Evolutionary conservation across 2,797 vertebrate genomes (phyloP).

Genomic region (Lacerta bilineata): DNA sequence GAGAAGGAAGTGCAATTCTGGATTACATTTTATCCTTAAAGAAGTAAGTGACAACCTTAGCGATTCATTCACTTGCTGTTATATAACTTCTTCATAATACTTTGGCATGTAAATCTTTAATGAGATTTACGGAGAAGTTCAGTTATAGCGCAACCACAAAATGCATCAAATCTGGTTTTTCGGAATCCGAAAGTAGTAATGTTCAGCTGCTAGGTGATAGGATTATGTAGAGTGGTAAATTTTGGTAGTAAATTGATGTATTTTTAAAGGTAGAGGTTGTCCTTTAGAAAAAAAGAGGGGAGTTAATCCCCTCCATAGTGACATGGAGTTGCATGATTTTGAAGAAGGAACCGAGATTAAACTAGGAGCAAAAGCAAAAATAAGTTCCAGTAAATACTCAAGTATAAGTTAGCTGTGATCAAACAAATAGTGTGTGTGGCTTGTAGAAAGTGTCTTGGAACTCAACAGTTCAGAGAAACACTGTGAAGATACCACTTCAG

Average conservation of each 20-base stretch:
- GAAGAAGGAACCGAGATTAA: neutral
- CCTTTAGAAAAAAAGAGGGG: too few relatives aligned
- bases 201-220: neutral
- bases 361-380: neutral
- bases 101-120: slow-evolving; percentile 4
- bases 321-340: neutral
- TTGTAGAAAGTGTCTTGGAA: slow-evolving; percentile 29
- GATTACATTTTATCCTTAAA: slow-evolving; percentile 15
- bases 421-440: slow-evolving; percentile 28
- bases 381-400: neutral
- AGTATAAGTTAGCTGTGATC: slow-evolving; percentile 19
- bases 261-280: neutral
- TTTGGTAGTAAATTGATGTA: slow-evolving; percentile 2
- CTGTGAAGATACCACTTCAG: slow-evolving; percentile 9
- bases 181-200: slow-evolving; percentile 20
- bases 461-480: slow-evolving; percentile 46
- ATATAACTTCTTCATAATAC: slow-evolving; percentile 19
- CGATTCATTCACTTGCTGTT: slow-evolving; percentile 22
- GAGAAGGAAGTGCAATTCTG: slow-evolving; percentile 6
- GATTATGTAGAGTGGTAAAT: slow-evolving; percentile 4
- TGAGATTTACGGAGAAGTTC: slow-evolving; percentile 27
- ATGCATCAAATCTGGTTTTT: neutral
- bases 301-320: neutral
- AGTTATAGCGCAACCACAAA: slow-evolving; percentile 1
- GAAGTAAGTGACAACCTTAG: neutral